Conservation (phyloP, 2,113 vertebrate genomes). For the Cynopterus brachyotis region DNA sequence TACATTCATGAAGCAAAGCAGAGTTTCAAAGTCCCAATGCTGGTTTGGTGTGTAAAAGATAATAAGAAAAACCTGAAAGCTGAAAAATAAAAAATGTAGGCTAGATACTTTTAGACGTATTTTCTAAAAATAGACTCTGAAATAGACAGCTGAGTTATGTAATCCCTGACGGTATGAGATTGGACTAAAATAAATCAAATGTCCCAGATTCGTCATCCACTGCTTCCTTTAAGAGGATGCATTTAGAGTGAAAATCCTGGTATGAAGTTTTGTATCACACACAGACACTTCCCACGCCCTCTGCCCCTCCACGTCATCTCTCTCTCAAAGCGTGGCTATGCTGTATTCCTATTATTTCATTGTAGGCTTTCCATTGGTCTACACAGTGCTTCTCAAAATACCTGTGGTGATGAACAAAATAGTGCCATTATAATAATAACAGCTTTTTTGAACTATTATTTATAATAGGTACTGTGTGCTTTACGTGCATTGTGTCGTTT, state of each 20-base stretch:
- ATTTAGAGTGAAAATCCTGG: neutral
- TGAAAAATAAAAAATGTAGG: slow-evolving; percentile 1
- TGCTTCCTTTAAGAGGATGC: neutral
- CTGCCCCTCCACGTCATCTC: neutral
- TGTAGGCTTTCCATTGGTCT: neutral
- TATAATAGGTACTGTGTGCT: neutral
- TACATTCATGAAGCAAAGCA: neutral
- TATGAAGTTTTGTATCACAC: neutral
- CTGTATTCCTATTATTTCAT: neutral
- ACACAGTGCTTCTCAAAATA: neutral
- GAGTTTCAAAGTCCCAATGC: neutral
- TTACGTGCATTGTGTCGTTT: neutral
- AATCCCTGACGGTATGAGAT: neutral
- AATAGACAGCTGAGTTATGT: neutral
- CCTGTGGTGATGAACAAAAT: neutral
- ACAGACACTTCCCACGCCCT: neutral
- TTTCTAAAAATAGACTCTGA: slow-evolving; percentile 34
- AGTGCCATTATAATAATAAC: neutral
- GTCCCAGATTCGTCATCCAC: neutral
- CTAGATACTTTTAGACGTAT: neutral
- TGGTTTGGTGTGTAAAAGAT: slow-evolving; percentile 4
- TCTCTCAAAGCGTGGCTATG: neutral
- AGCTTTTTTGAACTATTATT: neutral
- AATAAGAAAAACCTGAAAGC: neutral
- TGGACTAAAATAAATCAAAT: slow-evolving; percentile 35